A percentile compares a stretch with the other conserved stretches of the same genome.
Evolutionary conservation across 2,888 invertebrate species (phyloP).

Genomic region (Venusia cambrica): DNA sequence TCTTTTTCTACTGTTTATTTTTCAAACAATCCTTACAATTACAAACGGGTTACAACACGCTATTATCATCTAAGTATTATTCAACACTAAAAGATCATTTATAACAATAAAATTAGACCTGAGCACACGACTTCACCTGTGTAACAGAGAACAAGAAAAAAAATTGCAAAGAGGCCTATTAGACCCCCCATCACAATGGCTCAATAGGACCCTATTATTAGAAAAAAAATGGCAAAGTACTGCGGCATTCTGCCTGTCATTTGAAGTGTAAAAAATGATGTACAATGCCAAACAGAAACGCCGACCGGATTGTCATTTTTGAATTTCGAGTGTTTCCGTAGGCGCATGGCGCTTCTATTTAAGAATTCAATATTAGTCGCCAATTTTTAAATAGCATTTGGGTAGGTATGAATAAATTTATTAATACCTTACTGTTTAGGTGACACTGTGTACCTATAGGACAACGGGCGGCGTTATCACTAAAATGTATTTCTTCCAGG

Average conservation of each 20-base stretch:
- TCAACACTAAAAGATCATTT: constrained; percentile 19
- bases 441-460: too few relatives aligned
- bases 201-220: constrained; percentile 49
- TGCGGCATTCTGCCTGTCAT: constrained; percentile 52
- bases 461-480: too few relatives aligned
- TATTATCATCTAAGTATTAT: constrained; percentile 17
- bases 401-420: too few relatives aligned
- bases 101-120: constrained; percentile 24
- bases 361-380: too few relatives aligned
- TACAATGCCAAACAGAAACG: constrained; percentile 47
- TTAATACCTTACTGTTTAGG: too few relatives aligned
- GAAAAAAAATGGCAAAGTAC: constrained; percentile 56
- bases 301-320: constrained; percentile 21
- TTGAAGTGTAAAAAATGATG: constrained; percentile 54
- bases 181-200: constrained; percentile 63
- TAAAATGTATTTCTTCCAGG: too few relatives aligned
- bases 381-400: too few relatives aligned
- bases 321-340: constrained; percentile 11
- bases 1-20: constrained; percentile 4
- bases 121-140: constrained; percentile 52
- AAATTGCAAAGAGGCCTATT: constrained; percentile 47
- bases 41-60: constrained; percentile 22
- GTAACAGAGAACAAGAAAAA: constrained; percentile 43
- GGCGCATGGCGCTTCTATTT: constrained; percentile 20
- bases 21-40: constrained; percentile 1